phyloP scores from a whole-genome alignment of 92 coral and sea anemone genomes.

The Blastomussa wellsi region DNA sequence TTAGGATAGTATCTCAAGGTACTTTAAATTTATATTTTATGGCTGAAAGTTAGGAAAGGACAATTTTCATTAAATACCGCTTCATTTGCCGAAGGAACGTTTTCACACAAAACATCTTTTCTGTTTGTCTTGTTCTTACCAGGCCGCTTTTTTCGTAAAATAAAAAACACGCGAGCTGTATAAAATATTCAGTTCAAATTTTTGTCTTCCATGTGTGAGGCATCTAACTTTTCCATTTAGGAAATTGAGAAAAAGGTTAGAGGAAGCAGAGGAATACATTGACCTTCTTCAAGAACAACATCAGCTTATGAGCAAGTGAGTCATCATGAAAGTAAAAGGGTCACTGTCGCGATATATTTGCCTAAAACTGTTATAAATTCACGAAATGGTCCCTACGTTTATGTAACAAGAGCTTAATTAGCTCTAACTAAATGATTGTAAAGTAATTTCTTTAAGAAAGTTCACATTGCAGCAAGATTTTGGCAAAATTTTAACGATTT shows the following conservation, averaged over 20 bases:
- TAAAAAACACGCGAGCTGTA: not conserved
- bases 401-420: no score
- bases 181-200: not conserved
- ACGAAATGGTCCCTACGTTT: no score
- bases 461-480: no score
- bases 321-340: no score
- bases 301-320: constrained; percentile 7
- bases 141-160: not conserved
- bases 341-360: no score
- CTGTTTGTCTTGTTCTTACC: not conserved
- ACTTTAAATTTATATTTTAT: not conserved
- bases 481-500: no score
- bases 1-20: not conserved
- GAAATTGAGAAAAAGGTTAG: not conserved
- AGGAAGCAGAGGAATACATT: constrained; percentile 16
- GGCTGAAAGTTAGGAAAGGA: not conserved
- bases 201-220: not conserved
- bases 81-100: not conserved
- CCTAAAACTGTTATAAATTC: no score
- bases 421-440: no score
- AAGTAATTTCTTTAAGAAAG: no score
- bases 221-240: not conserved
- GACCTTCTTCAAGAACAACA: constrained; percentile 7
- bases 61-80: not conserved
- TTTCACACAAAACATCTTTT: not conserved